Conservation (phyloP, 2,888 invertebrate genomes). For the Watsonalla binaria region DNA sequence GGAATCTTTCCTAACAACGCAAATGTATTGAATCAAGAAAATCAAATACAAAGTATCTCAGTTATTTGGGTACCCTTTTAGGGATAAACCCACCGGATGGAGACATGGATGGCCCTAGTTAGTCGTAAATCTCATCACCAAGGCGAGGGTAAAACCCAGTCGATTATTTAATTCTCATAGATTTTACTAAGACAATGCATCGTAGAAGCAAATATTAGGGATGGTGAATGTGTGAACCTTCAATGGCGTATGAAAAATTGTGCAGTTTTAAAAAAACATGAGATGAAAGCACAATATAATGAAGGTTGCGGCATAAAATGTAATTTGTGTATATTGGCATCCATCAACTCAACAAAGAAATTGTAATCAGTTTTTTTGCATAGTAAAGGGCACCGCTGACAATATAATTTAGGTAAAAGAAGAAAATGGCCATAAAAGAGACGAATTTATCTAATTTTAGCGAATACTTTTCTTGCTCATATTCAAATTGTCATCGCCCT, state of each 20-base stretch:
- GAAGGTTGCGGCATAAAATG: constrained; percentile 13
- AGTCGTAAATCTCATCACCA: no score
- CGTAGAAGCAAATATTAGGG: no score
- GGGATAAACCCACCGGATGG: no score
- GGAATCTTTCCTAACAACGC: no score
- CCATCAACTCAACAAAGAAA: constrained; percentile 48
- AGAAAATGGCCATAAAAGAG: constrained; percentile 22
- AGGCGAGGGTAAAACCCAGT: no score
- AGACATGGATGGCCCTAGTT: no score
- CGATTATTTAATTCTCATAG: no score
- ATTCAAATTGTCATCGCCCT: constrained; percentile 75
- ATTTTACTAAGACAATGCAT: no score
- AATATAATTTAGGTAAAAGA: constrained; percentile 26
- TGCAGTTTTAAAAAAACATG: not conserved
- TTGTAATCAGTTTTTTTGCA: constrained; percentile 36
- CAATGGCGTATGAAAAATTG: not conserved
- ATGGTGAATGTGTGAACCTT: no score
- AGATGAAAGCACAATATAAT: not conserved
- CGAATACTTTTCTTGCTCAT: constrained; percentile 65
- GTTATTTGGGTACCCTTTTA: no score
- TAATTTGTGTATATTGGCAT: constrained; percentile 32
- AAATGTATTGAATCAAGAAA: no score
- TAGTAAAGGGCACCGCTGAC: constrained; percentile 4
- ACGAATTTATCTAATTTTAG: constrained; percentile 57
- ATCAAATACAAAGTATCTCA: no score